Conservation (phyloP, 2,797 vertebrate species). For the Rhinogobio ventralis region DNA sequence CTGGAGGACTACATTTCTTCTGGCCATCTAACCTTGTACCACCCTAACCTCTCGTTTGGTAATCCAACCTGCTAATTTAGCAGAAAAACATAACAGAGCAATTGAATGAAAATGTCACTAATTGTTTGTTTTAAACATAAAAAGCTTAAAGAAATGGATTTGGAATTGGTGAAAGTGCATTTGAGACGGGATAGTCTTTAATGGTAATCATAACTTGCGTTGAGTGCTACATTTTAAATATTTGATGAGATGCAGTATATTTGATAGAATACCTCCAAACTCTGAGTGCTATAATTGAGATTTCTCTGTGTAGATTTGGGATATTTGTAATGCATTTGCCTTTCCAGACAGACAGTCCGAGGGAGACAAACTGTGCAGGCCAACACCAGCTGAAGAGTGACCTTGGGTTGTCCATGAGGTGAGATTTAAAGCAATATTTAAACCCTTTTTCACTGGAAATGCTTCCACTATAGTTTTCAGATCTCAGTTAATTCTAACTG, state of each 20-base stretch:
- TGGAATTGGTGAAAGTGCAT: conserved; percentile 1
- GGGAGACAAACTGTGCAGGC: background rate
- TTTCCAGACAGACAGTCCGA: conserved; percentile 6
- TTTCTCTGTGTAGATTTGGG: conserved; percentile 15
- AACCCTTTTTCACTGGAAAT: background rate
- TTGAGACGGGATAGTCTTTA: conserved; percentile 14
- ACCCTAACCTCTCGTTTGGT: background rate
- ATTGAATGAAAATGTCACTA: background rate
- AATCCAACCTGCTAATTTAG: conserved; percentile 5
- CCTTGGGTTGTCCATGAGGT: background rate
- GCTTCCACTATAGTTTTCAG: background rate
- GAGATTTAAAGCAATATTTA: background rate
- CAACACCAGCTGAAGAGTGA: background rate
- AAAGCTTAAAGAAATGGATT: background rate
- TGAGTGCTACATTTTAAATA: conserved; percentile 34
- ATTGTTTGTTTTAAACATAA: conserved; percentile 15
- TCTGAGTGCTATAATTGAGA: background rate
- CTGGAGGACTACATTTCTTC: background rate
- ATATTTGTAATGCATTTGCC: conserved; percentile 11
- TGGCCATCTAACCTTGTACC: background rate
- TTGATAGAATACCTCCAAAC: conserved; percentile 29
- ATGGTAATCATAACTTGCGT: conserved; percentile 30
- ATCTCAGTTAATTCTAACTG: background rate
- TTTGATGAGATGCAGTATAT: conserved; percentile 33
- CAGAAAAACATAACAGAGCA: background rate